Evolutionary conservation across 2,797 vertebrate genomes (phyloP), one percentile per base, ranked within the genome.

Genomic region (Eidolon dupreanum): DNA sequence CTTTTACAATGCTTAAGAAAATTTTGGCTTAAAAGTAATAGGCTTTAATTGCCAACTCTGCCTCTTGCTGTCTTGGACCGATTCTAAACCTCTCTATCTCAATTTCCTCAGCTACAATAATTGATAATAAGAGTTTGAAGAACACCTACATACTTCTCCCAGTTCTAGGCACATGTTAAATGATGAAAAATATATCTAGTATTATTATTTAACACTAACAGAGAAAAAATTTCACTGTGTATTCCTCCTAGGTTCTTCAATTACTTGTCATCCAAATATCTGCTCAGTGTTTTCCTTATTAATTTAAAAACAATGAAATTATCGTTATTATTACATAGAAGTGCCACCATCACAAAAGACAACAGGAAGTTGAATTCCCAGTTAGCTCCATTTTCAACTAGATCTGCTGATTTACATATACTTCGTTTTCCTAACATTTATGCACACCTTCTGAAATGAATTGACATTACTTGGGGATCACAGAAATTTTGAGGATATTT

Each of bases 221-320:
- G 26, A 89, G 38, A 81, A 61, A 59, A 36, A 13, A 33, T 88
- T 46, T 31, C 10, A 43, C 15, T 81, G 5, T 84, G 8, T 57
- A 75, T 82, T 94, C 53, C 74, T 74, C 33, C 38, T 92, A 82
- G 24, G 66, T 92, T 85, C 19, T 43, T 92, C n/a, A 88, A n/a
- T 59, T 19, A 86, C 7, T 93, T 24, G 24, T 79, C 12, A 94
- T 55, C 20, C 19, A 74, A 63, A 57, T 86, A n/a, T 93, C n/a
- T 83, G 16, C 31, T 59, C n/a, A 82, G 12, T 55, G n/a, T 70
- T 90, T 84, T 88, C 15, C 31, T 71, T 41, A 41, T 8, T 31
- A 74, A 59, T 16, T 94, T 84, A 71, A 88, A 81, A 96, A 83
- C 55, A 78, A 31, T 91, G 74, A 89, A 88, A 68, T 75, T 83